These are phyloP conservation scores for Geotrypetes seraphini DNA, from an alignment of 2,797 vertebrate species.

Conservation along the genomic window DNA sequence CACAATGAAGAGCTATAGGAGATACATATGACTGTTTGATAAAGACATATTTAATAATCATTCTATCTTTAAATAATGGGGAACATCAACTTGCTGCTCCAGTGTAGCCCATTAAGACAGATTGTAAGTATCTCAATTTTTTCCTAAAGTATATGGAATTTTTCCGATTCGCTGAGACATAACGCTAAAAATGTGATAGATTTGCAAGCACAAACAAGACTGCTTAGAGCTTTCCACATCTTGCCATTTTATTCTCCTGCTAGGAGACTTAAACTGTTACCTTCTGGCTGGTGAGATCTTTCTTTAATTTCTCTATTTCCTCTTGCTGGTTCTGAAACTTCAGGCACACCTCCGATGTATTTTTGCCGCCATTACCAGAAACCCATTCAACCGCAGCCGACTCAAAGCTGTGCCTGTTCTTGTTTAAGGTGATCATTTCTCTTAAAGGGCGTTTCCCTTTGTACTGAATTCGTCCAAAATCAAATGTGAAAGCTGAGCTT, in stretches of 20 bases:
- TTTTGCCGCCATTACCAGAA: conserved; percentile 43
- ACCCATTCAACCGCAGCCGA: conserved; percentile 49
- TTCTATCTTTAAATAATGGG: too few relatives aligned
- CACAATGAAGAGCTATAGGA: too few relatives aligned
- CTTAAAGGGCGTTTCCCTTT: conserved; percentile 61
- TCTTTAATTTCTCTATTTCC: conserved; percentile 67
- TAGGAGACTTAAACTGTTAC: conserved; percentile 30
- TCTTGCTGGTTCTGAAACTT: conserved; percentile 78
- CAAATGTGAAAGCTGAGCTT: conserved; percentile 75
- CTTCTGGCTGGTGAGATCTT: conserved; percentile 84
- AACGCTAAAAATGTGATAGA: too few relatives aligned
- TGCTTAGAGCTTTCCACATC: neutral
- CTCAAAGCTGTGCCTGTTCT: conserved; percentile 46
- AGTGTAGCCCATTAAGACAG: too few relatives aligned
- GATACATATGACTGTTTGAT: too few relatives aligned
- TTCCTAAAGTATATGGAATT: too few relatives aligned
- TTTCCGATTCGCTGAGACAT: too few relatives aligned
- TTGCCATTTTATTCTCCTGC: neutral
- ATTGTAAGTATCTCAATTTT: too few relatives aligned
- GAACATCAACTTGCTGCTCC: too few relatives aligned
- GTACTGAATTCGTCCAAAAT: conserved; percentile 67
- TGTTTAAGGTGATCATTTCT: conserved; percentile 61
- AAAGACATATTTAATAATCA: too few relatives aligned
- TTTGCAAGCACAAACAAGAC: too few relatives aligned
- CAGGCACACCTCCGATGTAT: conserved; percentile 53